Evolutionary conservation across 1,140 invertebrate genomes (phyloP), one percentile per base, ranked within the genome.

Genomic region (Hyposmocoma kahamanoa): DNA sequence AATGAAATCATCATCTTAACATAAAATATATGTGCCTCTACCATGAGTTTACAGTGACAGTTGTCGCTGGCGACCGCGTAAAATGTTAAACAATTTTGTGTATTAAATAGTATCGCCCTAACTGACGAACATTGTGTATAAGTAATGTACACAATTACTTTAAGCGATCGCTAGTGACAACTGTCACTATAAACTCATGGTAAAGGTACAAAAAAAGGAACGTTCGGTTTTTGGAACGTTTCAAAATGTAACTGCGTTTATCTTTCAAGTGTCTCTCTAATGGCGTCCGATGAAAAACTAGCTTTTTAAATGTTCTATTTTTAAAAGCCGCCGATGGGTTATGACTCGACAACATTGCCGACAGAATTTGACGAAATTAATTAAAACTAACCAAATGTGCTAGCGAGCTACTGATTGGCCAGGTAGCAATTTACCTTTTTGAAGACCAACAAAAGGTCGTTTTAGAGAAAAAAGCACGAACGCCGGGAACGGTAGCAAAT

Each of bases 201-300:
- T n/a, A n/a, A n/a, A n/a, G n/a, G n/a, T n/a, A n/a, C n/a, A n/a
- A n/a, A n/a, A n/a, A n/a, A n/a, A n/a, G n/a, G n/a, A n/a, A n/a
- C n/a, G n/a, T 36, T 36, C 13, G 11, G 15, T 36, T 36, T 36
- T 34, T 36, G 18, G 18, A 36, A 36, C 32, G 15, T 47, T 24
- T 56, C 44, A 46, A 65, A 66, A 67, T 65, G 42, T 56, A 50
- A 53, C 56, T 43, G 56, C 63, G 66, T 77, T 62, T 74, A 78
- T 78, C 75, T 81, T 81, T 74, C 72, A 67, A 74, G 70, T 82
- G 72, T 77, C 72, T 67, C 59, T 74, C 59, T 79, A 84, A 81
- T 79, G 78, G 68, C 32, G 20, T 57, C 47, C 55, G 75, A 68
- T 72, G 81, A 84, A 79, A 75, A 72, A 76, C 55, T 45, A 51